Evolutionary conservation across 2,797 vertebrate genomes (phyloP).

Genomic region (Sebastes reedi): DNA sequence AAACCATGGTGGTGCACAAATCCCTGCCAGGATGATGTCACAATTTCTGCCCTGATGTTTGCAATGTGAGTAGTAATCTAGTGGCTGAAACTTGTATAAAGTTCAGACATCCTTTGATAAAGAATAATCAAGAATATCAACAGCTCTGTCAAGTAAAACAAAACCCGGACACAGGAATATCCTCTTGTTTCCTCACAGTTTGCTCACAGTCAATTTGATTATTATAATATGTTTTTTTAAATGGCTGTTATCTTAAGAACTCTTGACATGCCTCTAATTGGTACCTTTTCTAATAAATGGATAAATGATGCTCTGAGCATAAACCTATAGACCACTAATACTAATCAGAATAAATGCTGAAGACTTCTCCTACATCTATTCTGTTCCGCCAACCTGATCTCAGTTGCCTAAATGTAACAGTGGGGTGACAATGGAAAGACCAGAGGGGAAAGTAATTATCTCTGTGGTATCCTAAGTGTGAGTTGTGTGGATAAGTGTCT

Average conservation of each 20-base stretch:
- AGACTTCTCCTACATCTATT: not conserved
- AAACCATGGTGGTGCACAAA: not conserved
- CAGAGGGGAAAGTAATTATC: constrained; percentile 32
- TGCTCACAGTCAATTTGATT: not conserved
- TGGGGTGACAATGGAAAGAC: constrained; percentile 14
- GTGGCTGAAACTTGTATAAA: not conserved
- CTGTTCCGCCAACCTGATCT: constrained; percentile 1
- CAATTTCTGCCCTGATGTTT: not conserved
- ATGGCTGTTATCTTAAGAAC: not conserved
- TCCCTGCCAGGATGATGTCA: not conserved
- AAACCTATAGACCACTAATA: not conserved
- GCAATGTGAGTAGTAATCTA: not conserved
- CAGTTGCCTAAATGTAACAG: not conserved
- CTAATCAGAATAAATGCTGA: not conserved
- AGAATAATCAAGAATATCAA: not conserved
- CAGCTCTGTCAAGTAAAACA: not conserved
- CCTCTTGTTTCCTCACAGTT: not conserved
- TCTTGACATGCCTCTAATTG: not conserved
- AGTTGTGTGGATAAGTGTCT: constrained; percentile 45
- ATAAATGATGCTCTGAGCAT: not conserved
- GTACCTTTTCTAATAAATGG: not conserved
- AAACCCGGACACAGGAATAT: no score
- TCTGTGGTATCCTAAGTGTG: not conserved
- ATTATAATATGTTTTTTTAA: accelerated
- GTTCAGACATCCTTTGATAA: not conserved